A percentile compares a stretch with the other conserved stretches of the same genome.
These are phyloP conservation scores for Tetropium fuscum DNA, from an alignment of 2,888 invertebrate species.

Conservation along the genomic window DNA sequence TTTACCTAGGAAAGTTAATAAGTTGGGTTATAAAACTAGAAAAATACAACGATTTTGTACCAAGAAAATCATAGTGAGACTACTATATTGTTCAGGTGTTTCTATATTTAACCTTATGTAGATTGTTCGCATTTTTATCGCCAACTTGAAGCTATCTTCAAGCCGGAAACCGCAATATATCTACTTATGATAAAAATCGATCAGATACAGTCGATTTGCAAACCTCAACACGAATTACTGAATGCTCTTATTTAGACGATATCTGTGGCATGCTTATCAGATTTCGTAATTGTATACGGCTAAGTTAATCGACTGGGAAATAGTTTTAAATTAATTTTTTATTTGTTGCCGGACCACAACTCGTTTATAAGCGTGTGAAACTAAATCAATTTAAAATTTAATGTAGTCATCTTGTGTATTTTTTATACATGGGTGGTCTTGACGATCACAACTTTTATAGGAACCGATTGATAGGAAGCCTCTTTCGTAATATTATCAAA, in stretches of 20 bases:
- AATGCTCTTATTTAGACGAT: constrained; percentile 5
- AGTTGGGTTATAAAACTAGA: too few species aligned
- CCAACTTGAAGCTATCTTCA: too few species aligned
- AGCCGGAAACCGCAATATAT: too few species aligned
- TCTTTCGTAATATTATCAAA: too few species aligned
- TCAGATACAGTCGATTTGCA: constrained; percentile 28
- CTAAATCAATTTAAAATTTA: constrained; percentile 5
- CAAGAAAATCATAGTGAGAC: too few species aligned
- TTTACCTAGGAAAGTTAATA: too few species aligned
- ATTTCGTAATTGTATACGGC: constrained; percentile 34
- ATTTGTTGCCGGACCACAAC: constrained; percentile 2
- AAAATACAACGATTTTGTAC: too few species aligned
- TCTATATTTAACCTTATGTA: too few species aligned
- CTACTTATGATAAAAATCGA: constrained; percentile 26
- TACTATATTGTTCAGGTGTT: too few species aligned
- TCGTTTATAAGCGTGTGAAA: constrained; percentile 18
- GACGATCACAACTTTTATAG: too few species aligned
- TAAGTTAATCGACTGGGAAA: constrained; percentile 33
- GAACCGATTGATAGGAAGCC: too few species aligned
- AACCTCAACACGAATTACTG: constrained; percentile 17
- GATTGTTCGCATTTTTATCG: too few species aligned
- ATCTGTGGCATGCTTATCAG: constrained; percentile 24
- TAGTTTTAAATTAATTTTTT: constrained; percentile 29
- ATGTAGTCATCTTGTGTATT: neutral
- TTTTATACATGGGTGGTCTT: neutral